These are phyloP conservation scores for Myripristis murdjan DNA, from an alignment of 2,797 vertebrate genomes.

Conservation along the genomic window DNA sequence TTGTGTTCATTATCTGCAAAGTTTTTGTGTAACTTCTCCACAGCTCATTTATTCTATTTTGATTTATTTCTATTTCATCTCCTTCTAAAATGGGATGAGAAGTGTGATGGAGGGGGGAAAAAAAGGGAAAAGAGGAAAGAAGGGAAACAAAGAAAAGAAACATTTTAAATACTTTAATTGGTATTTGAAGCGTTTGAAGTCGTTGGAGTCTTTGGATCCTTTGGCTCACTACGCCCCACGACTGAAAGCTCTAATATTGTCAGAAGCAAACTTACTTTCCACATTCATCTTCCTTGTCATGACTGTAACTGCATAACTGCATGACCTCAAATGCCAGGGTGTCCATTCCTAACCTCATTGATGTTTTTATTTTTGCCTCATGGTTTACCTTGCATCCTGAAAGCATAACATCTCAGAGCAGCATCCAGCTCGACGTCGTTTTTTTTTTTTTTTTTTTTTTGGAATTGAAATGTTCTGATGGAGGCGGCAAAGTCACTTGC, in stretches of 20 bases:
- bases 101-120: constrained; percentile 13
- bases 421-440: constrained; percentile 38
- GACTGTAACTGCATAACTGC: constrained; percentile 42
- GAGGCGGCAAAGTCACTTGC: constrained; percentile 43
- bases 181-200: constrained; percentile 43
- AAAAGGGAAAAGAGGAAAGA: neutral
- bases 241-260: constrained; percentile 36
- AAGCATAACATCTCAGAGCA: constrained; percentile 17
- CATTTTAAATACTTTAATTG: constrained; percentile 46
- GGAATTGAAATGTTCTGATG: constrained; percentile 35
- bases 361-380: constrained; percentile 59
- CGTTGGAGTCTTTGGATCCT: constrained; percentile 19
- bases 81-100: constrained; percentile 26
- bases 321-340: constrained; percentile 61
- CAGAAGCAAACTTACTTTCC: constrained; percentile 17
- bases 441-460: too few species aligned
- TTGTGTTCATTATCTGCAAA: constrained; percentile 23
- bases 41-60: constrained; percentile 41
- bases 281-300: constrained; percentile 55
- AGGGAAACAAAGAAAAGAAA: neutral
- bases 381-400: constrained; percentile 4
- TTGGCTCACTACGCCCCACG: constrained; percentile 9
- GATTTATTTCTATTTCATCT: constrained; percentile 28
- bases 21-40: constrained; percentile 15
- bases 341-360: constrained; percentile 59